phyloP scores from a whole-genome alignment of 2,888 invertebrate genomes.

The Argyresthia albistria region DNA sequence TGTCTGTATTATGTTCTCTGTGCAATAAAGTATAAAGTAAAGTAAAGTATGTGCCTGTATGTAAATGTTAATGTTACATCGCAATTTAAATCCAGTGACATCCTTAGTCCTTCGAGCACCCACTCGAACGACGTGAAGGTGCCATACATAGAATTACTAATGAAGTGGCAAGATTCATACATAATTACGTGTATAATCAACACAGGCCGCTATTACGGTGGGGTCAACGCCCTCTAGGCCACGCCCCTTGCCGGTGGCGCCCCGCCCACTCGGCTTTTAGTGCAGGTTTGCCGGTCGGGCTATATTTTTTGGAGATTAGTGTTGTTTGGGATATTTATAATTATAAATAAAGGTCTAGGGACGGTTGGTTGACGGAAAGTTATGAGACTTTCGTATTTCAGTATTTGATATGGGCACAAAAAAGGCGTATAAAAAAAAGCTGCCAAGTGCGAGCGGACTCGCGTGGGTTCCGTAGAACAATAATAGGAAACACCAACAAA shows the following conservation, averaged over 20 bases:
- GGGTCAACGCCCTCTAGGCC: slow-evolving; percentile 38
- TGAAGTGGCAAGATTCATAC: slow-evolving; percentile 1
- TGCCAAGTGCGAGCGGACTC: no score
- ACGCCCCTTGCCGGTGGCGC: slow-evolving; percentile 13
- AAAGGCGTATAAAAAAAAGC: no score
- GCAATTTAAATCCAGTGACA: no score
- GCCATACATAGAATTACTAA: slow-evolving; percentile 4
- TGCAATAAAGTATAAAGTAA: no score
- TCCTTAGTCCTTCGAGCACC: not conserved
- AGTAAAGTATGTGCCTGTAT: no score
- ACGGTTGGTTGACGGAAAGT: no score
- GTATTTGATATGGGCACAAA: no score
- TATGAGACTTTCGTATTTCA: no score
- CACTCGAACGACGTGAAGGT: not conserved
- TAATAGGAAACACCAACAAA: no score
- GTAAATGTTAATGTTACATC: no score
- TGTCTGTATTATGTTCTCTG: no score
- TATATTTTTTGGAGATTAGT: not conserved
- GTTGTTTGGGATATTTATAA: not conserved
- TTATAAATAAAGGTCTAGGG: not conserved
- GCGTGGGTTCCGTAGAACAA: no score
- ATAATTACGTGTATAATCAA: not conserved
- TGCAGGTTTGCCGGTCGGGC: slow-evolving; percentile 5
- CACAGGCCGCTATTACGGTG: slow-evolving; percentile 12
- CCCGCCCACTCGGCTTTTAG: slow-evolving; percentile 36